These are phyloP conservation scores for Tridacna crocea DNA, from an alignment of 2,888 invertebrate genomes.

Conservation along the genomic window DNA sequence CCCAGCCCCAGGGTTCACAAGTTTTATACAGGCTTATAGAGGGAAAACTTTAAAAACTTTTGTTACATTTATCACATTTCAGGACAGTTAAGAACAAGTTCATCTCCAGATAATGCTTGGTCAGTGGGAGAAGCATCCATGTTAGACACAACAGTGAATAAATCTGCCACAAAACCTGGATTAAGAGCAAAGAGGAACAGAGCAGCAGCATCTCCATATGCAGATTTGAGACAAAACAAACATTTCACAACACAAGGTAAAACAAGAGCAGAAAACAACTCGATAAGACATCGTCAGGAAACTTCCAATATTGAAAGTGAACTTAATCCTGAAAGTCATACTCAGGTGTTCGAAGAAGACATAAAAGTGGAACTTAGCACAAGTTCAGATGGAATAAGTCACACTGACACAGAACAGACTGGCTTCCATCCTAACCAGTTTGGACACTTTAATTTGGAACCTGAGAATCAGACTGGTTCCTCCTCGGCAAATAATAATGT, in stretches of 20 bases:
- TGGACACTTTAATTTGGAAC: neutral
- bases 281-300: neutral
- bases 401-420: neutral
- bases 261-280: neutral
- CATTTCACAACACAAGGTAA: neutral
- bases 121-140: too few species aligned
- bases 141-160: too few species aligned
- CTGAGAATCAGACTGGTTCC: neutral
- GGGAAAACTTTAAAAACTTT: too few species aligned
- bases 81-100: too few species aligned
- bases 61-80: too few species aligned
- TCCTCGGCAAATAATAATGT: neutral
- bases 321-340: neutral
- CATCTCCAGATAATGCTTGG: too few species aligned
- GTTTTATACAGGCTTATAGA: too few species aligned
- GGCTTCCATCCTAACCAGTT: neutral
- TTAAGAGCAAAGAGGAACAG: too few species aligned
- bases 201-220: too few species aligned
- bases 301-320: neutral
- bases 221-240: too few species aligned
- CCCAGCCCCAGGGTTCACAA: too few species aligned
- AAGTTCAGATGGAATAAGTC: neutral
- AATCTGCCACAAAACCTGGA: too few species aligned
- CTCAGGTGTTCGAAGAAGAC: neutral
- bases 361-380: neutral